Base-by-base conservation (phyloP, 2,888 invertebrate genomes). In the Pterobdella sp. region DNA sequence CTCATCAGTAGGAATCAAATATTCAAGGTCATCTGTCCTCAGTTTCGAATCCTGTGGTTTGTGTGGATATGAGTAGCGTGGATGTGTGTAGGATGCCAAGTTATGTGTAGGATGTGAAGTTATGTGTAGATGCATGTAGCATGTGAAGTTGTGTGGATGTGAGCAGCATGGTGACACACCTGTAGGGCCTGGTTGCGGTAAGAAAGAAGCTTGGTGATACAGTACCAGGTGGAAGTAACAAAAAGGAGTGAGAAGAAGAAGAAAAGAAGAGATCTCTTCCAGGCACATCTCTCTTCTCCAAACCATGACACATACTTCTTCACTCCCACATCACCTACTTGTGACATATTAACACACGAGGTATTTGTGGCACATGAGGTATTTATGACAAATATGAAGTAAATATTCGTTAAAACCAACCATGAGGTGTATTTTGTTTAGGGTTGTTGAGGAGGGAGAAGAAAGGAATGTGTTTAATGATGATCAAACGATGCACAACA, bases 1-100 rank as follows among this genome's bases (percentile, higher is more conserved):
- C 35, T 71, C 71, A n/a, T 71, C 71, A 22, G 63, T 60, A n/a
- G 71, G 71, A 29, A 71, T 60, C 29, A 71, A 36, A 31, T 71
- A 63, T 63, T 71, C 63, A 10, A 63, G 29, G 35, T 71, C 37
- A 2, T 63, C 63, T n/a, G 32, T 1, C 71, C 31, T 71, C n/a
- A 31, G 14, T 63, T 63, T 18, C 10, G 35, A 2, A 29, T 71
- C 52, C 31, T 71, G 29, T 37, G n/a, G 60, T 31, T 18, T 26
- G 29, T 60, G 7, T 49, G 14, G 0, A n/a, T n/a, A n/a, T n/a
- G n/a, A n/a, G n/a, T n/a, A n/a, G n/a, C n/a, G n/a, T n/a, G n/a
- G n/a, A n/a, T n/a, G n/a, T n/a, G n/a, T n/a, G n/a, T n/a, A n/a
- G n/a, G n/a, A n/a, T n/a, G n/a, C n/a, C n/a, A n/a, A n/a, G n/a